Conservation (phyloP, 2,888 invertebrate genomes). For the Drosophila mimica region DNA sequence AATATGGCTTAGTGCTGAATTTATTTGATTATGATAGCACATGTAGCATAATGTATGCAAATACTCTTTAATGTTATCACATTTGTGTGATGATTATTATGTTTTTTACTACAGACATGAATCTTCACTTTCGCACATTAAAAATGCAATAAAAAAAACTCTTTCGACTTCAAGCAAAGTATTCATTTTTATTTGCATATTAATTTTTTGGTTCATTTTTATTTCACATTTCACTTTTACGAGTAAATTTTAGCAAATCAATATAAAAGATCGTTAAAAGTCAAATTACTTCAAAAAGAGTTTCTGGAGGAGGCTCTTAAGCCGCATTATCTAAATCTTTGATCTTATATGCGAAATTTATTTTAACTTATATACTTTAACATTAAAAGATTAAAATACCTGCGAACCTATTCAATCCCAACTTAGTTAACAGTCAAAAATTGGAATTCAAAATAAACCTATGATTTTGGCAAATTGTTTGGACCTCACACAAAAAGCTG, state of each 20-base stretch:
- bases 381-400: neutral
- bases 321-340: neutral
- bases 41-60: slow-evolving; percentile 14
- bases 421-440: neutral
- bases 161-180: slow-evolving; percentile 12
- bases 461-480: slow-evolving; percentile 23
- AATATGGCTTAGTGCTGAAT: neutral
- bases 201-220: slow-evolving; percentile 31
- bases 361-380: neutral
- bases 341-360: neutral
- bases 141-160: slow-evolving; percentile 43
- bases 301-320: neutral
- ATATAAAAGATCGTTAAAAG: neutral
- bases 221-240: slow-evolving; percentile 60
- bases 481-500: slow-evolving; percentile 1
- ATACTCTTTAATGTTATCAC: neutral
- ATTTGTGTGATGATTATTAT: slow-evolving; percentile 12
- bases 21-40: slow-evolving; percentile 12
- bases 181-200: slow-evolving; percentile 58
- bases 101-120: slow-evolving; percentile 26
- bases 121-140: slow-evolving; percentile 66
- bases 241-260: neutral
- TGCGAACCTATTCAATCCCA: neutral
- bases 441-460: slow-evolving; percentile 4
- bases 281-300: slow-evolving; percentile 5